phyloP scores from a whole-genome alignment of 2,888 invertebrate species.

The Acrocera orbiculus region DNA sequence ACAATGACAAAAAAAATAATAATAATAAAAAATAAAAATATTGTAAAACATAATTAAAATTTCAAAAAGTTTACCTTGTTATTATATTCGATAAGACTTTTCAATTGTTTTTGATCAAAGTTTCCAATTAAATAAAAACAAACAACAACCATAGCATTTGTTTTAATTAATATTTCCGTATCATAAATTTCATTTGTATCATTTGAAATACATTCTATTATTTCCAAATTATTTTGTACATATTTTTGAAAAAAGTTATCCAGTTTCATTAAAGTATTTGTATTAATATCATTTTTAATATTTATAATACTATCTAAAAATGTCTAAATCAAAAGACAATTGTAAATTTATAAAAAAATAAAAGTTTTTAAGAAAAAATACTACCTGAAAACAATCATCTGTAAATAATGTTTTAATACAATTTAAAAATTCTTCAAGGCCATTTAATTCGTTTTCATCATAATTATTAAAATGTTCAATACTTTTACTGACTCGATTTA shows the following conservation, averaged over 20 bases:
- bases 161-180: slow-evolving; percentile 41
- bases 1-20: no score
- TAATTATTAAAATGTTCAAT: slow-evolving; percentile 41
- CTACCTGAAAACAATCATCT: slow-evolving; percentile 53
- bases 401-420: slow-evolving; percentile 19
- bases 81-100: slow-evolving; percentile 54
- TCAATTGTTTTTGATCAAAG: slow-evolving; percentile 58
- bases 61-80: slow-evolving; percentile 39
- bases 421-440: slow-evolving; percentile 51
- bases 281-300: slow-evolving; percentile 17
- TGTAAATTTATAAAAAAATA: neutral
- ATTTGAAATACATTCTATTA: slow-evolving; percentile 33
- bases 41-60: neutral
- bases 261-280: slow-evolving; percentile 16
- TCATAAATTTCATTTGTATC: slow-evolving; percentile 47
- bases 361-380: neutral
- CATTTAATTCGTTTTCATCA: slow-evolving; percentile 36
- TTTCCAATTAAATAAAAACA: slow-evolving; percentile 55
- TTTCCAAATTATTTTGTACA: slow-evolving; percentile 15
- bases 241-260: slow-evolving; percentile 26
- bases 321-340: slow-evolving; percentile 1
- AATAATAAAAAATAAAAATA: no score
- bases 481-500: slow-evolving; percentile 49
- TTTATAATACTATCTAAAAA: slow-evolving; percentile 11
- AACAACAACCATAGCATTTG: slow-evolving; percentile 50